Base-by-base conservation (phyloP, 2,888 invertebrate species). In the Microctonus aethiopoides region DNA sequence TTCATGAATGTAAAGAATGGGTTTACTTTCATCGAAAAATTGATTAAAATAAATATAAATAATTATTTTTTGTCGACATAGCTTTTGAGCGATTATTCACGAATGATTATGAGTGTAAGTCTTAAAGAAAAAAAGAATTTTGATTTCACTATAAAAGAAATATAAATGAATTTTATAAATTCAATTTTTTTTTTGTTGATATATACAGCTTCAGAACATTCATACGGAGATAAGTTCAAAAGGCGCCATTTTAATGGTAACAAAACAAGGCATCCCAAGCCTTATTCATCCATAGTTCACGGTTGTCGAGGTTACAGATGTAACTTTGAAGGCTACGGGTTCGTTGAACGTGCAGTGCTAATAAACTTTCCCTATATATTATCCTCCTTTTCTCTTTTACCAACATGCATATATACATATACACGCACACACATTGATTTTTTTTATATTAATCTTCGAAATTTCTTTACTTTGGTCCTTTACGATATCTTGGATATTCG, bases 251-350 rank as follows among this genome's bases (percentile, higher is more conserved):
- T 72, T 26, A 56, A 72, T 29, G 74, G 73, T 0, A 71, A 73
- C 51, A 68, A 60, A 22, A 70, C 74, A 67, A 67, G 70, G 13
- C 76, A 75, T 11, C 74, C 72, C 22, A 57, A 7, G 62, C 16
- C 72, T 66, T 41, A 46, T 46, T 46, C 16, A 46, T 52, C 64
- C 26, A 61, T 70, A 34, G 72, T 69, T 61, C 70, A 75, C 11
- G 74, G 76, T 32, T 75, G 75, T 24, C 74, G 76, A 22, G 74
- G 67, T 71, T 71, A 70, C 66, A 74, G 66, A 62, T 77, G 72
- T 67, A 54, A 67, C 34, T 46, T 16, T 1, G 73, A 68, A 67
- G 68, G 72, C 68, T 64, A 71, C 39, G 75, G 76, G 77, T 74
- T 73, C 67, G 76, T 70, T 57, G 62, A 54, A 61, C 36, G 62